These are phyloP conservation scores for Cynopterus brachyotis DNA, from an alignment of 2,113 vertebrate genomes.

Conservation along the genomic window DNA sequence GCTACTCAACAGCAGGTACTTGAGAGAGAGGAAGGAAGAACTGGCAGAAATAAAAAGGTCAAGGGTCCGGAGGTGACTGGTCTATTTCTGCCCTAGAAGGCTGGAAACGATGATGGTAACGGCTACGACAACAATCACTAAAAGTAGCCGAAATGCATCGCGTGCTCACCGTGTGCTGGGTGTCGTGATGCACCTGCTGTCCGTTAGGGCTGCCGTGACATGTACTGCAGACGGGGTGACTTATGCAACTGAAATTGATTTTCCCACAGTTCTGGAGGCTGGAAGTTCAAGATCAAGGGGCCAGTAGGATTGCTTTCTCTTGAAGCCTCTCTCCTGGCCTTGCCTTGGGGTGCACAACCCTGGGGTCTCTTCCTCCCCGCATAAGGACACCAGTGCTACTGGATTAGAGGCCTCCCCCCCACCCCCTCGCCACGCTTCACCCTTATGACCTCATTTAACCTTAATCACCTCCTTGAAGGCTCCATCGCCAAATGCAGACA, in stretches of 20 bases:
- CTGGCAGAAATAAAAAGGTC: not conserved
- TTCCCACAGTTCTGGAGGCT: not conserved
- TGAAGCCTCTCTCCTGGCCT: not conserved
- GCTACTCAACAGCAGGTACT: not conserved
- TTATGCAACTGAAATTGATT: too few relatives aligned
- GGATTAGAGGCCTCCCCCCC: too few relatives aligned
- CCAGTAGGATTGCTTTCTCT: too few relatives aligned
- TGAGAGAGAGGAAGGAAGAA: not conserved
- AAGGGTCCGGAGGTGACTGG: not conserved
- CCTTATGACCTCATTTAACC: not conserved
- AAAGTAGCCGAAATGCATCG: not conserved
- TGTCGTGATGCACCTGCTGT: not conserved
- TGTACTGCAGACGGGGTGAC: not conserved
- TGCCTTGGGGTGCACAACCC: too few relatives aligned
- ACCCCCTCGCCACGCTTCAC: rapidly evolving
- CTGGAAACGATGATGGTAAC: rapidly evolving
- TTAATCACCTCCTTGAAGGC: not conserved
- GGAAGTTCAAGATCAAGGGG: not conserved
- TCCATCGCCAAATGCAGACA: not conserved
- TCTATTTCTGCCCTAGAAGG: not conserved
- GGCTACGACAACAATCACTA: too few relatives aligned
- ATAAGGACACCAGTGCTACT: not conserved
- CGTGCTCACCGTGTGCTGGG: not conserved
- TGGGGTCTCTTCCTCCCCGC: not conserved
- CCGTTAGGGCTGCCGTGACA: not conserved